A percentile compares a stretch with the other conserved stretches of the same genome.
Conservation (phyloP, 2,888 invertebrate genomes). For the Mechanitis mazaeus region DNA sequence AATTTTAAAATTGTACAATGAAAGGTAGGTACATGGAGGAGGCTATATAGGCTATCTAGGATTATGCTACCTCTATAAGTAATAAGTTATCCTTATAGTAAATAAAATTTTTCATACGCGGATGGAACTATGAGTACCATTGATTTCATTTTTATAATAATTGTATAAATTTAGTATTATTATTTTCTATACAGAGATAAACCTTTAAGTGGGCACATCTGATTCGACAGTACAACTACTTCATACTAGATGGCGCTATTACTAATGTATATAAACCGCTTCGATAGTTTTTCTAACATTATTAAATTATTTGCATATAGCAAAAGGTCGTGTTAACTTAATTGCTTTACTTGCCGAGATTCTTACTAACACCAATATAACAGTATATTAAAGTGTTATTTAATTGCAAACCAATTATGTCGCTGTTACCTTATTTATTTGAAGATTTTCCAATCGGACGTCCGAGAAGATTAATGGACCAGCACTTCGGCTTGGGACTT, state of each 20-base stretch:
- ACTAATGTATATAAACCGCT: slow-evolving; percentile 36
- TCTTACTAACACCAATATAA: too few species aligned
- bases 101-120: too few species aligned
- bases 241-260: slow-evolving; percentile 50
- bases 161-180: background rate
- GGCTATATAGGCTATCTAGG: too few species aligned
- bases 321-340: slow-evolving; percentile 1
- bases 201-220: slow-evolving; percentile 28
- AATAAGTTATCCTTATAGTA: too few species aligned
- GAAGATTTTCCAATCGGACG: slow-evolving; percentile 39
- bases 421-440: slow-evolving; percentile 47
- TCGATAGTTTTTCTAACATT: slow-evolving; percentile 26
- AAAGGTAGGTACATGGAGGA: too few species aligned
- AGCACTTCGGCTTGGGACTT: slow-evolving; percentile 72
- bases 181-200: slow-evolving; percentile 12
- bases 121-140: too few species aligned
- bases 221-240: slow-evolving; percentile 39
- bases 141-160: too few species aligned
- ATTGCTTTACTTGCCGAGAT: too few species aligned
- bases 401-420: slow-evolving; percentile 37
- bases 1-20: too few species aligned
- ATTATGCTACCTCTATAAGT: too few species aligned
- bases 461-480: slow-evolving; percentile 63
- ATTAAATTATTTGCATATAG: slow-evolving; percentile 30
- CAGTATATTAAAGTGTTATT: too few species aligned